Percentiles rank a stretch among this genome's conserved stretches.
Evolutionary conservation across 2,797 vertebrate species (phyloP).

Genomic region (Labroides dimidiatus): DNA sequence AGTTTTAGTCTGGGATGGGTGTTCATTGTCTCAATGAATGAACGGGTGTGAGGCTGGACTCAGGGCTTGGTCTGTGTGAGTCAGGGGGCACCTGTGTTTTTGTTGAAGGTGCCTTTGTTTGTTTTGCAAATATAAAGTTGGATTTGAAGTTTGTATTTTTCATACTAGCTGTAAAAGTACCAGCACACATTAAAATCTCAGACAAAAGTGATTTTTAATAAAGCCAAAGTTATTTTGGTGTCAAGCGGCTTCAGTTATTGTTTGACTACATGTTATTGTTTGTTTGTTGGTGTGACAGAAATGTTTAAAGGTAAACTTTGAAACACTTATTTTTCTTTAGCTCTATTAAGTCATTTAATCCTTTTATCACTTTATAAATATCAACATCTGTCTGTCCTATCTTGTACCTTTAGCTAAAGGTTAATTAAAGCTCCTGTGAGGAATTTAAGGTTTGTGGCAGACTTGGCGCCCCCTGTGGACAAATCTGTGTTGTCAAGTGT

Average conservation of each 20-base stretch:
- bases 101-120: constrained; percentile 63
- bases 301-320: too few relatives aligned
- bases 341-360: too few relatives aligned
- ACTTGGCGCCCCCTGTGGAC: too few relatives aligned
- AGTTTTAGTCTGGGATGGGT: background rate
- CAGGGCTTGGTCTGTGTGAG: constrained; percentile 34
- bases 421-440: too few relatives aligned
- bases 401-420: too few relatives aligned
- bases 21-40: background rate
- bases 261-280: background rate
- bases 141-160: constrained; percentile 76
- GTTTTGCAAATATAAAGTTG: constrained; percentile 58
- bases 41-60: constrained; percentile 45
- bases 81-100: constrained; percentile 46
- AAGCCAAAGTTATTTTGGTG: constrained; percentile 66
- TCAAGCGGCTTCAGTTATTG: constrained; percentile 18
- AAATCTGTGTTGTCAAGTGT: too few relatives aligned
- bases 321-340: too few relatives aligned
- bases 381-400: too few relatives aligned
- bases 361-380: too few relatives aligned
- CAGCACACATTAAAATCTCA: constrained; percentile 60
- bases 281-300: too few relatives aligned
- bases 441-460: too few relatives aligned
- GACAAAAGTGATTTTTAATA: constrained; percentile 64
- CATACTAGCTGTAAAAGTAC: constrained; percentile 64